Evolutionary conservation across 2,888 invertebrate genomes (phyloP).

Genomic region (Aphodius granarius): DNA sequence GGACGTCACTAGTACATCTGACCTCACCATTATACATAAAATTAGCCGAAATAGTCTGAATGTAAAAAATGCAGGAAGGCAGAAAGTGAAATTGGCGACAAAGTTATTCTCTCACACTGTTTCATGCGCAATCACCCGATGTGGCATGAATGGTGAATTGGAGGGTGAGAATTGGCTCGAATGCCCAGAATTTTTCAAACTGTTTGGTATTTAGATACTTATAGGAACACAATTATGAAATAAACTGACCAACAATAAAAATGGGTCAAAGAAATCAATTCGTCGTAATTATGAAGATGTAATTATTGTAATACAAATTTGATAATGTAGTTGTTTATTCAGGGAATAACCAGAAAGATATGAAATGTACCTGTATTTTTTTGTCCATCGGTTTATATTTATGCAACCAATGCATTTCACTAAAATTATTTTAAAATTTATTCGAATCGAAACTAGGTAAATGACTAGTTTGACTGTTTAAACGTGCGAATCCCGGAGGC

Average conservation of each 20-base stretch:
- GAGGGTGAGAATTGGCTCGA: neutral
- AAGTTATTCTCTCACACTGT: slow-evolving; percentile 8
- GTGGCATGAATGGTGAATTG: neutral
- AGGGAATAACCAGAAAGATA: too few species aligned
- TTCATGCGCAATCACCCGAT: neutral
- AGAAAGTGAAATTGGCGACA: neutral
- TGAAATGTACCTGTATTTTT: neutral
- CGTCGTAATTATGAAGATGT: too few species aligned
- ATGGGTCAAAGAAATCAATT: too few species aligned
- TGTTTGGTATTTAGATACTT: too few species aligned
- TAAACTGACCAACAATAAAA: too few species aligned
- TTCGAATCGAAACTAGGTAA: neutral
- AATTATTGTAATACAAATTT: too few species aligned
- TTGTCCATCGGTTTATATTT: neutral
- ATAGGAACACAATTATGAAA: too few species aligned
- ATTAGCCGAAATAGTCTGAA: neutral
- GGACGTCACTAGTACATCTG: slow-evolving; percentile 1
- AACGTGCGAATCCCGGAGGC: slow-evolving; percentile 5
- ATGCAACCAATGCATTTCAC: neutral
- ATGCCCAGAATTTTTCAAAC: too few species aligned
- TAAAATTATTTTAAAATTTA: neutral
- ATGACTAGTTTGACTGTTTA: neutral
- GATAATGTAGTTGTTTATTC: too few species aligned
- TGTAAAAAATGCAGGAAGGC: slow-evolving; percentile 13
- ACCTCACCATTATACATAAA: slow-evolving; percentile 3